Base-by-base conservation (phyloP, 2,888 invertebrate species). In the Actias luna region DNA sequence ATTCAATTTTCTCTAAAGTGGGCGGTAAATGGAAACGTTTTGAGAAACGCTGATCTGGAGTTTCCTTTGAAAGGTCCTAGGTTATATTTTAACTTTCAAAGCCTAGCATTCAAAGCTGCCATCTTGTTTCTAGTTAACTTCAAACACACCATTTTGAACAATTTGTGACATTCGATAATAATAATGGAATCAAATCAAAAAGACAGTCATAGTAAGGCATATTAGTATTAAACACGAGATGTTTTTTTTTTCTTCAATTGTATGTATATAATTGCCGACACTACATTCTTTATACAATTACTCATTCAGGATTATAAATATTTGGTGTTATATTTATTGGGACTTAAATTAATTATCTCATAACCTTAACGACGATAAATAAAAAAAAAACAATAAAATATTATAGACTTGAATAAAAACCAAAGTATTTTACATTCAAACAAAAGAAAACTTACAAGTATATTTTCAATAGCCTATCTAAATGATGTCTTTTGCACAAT, bases 401-500 rank as follows among this genome's bases (percentile, higher is more conserved):
- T 33, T 12, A 63, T 31, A 39, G n/a, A 59, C 35, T 16, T 5
- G 59, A 55, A 63, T 27, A 12, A 12, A 59, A 63, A 31, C 18
- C 5, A 59, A 79, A 73, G 80, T 76, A 72, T 57, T 58, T 71
- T 69, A 65, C 55, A 62, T 64, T 71, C 71, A 68, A 55, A 55
- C 29, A 29, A 55, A 55, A 55, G 66, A 64, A 67, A 50, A 50
- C 22, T 67, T 66, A 66, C 69, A 64, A 60, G 64, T 66, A 71
- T 63, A 63, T 63, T 64, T 58, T 63, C 63, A 81, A 88, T 88
- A 88, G 79, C 87, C 88, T 89, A 88, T 87, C 88, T 89, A 89
- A 81, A 82, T 76, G 78, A 50, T 83, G 82, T 78, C 77, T 75
- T 79, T 78, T 77, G 77, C 80, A 78, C 77, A 79, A 79, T 78